Conservation (phyloP, 2,113 vertebrate genomes). For the Nycticorax nycticorax region DNA sequence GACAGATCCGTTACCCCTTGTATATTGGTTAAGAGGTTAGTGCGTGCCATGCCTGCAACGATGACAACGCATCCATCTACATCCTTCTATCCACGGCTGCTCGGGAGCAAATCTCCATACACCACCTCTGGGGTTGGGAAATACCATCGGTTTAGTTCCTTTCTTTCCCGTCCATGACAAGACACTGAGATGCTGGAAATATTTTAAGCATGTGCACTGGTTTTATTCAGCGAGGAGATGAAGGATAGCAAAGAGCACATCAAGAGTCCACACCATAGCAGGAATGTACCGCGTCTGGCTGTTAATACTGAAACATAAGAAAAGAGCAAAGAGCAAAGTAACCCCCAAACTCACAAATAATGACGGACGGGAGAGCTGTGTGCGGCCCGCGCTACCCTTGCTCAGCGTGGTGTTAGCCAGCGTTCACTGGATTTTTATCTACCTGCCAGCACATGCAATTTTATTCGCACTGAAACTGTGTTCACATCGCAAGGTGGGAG, state of each 20-base stretch:
- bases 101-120: neutral
- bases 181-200: neutral
- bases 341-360: neutral
- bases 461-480: neutral
- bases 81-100: neutral
- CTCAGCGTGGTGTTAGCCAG: accelerated
- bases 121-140: neutral
- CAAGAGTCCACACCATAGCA: neutral
- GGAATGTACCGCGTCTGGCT: neutral
- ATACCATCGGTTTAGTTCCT: neutral
- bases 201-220: neutral
- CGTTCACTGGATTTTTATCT: neutral
- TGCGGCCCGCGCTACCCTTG: neutral
- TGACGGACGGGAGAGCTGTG: accelerated
- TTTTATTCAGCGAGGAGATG: neutral
- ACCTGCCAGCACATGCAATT: neutral
- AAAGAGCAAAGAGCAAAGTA: neutral
- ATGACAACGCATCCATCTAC: no score
- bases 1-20: neutral
- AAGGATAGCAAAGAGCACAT: neutral
- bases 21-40: neutral
- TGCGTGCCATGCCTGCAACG: no score
- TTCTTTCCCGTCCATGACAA: neutral
- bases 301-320: neutral
- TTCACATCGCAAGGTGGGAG: neutral